These are phyloP conservation scores for Antheraea assamensis DNA, from an alignment of 2,888 invertebrate species.

Conservation along the genomic window DNA sequence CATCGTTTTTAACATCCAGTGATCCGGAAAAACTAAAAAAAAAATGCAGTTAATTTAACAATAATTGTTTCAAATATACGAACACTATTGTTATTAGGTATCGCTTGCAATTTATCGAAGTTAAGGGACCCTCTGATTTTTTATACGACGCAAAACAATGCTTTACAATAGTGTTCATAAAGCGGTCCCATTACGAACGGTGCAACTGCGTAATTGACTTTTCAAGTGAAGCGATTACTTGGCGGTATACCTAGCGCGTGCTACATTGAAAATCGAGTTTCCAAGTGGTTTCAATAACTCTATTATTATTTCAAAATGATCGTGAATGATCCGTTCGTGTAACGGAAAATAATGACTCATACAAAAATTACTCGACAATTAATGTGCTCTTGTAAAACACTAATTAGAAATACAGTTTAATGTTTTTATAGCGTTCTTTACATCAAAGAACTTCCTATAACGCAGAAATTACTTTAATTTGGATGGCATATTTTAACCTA, in stretches of 20 bases:
- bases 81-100: not conserved
- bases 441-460: no score
- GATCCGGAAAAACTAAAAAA: not conserved
- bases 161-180: conserved; percentile 46
- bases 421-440: no score
- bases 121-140: conserved; percentile 29
- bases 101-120: conserved; percentile 19
- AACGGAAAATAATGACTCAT: not conserved
- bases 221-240: conserved; percentile 46
- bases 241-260: conserved; percentile 40
- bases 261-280: conserved; percentile 29
- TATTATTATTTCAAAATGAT: conserved; percentile 16
- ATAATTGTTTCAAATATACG: conserved; percentile 8
- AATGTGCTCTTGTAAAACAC: not conserved
- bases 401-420: not conserved
- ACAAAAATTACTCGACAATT: not conserved
- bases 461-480: no score
- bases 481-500: no score
- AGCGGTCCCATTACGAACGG: conserved; percentile 39
- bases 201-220: conserved; percentile 49
- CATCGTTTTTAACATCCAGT: no score
- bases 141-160: conserved; percentile 38
- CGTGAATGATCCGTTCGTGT: conserved; percentile 19
- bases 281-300: conserved; percentile 20
- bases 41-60: not conserved